These are phyloP conservation scores for Anodontia alba DNA, from an alignment of 2,888 invertebrate genomes.

Conservation along the genomic window DNA sequence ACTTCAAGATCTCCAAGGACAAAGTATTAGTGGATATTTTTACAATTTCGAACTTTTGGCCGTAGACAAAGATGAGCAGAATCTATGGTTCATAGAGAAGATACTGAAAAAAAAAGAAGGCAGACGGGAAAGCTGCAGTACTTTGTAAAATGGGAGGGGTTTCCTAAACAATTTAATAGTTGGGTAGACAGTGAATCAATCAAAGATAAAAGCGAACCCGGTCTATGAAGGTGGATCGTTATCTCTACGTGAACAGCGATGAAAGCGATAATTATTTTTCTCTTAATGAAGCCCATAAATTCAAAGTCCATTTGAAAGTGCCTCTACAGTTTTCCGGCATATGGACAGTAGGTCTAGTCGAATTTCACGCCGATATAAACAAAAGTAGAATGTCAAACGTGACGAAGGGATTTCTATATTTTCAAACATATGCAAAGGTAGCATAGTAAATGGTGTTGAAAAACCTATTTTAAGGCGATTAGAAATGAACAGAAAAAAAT, in stretches of 20 bases:
- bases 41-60: conserved; percentile 35
- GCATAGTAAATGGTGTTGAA: conserved; percentile 26
- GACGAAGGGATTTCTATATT: background rate
- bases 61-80: conserved; percentile 39
- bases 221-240: conserved; percentile 12
- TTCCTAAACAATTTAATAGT: conserved; percentile 41
- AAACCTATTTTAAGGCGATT: conserved; percentile 8
- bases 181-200: conserved; percentile 39
- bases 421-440: conserved; percentile 26
- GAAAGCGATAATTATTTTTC: conserved; percentile 29
- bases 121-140: conserved; percentile 23
- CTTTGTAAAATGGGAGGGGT: conserved; percentile 34
- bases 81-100: conserved; percentile 41
- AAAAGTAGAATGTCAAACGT: background rate
- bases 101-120: conserved; percentile 34
- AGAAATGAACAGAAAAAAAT: background rate
- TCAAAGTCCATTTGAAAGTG: conserved; percentile 11
- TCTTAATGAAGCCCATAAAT: conserved; percentile 9
- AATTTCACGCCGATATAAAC: conserved; percentile 4
- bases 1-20: conserved; percentile 36
- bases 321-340: background rate
- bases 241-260: conserved; percentile 21
- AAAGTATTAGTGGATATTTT: conserved; percentile 28
- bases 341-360: conserved; percentile 23
- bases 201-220: conserved; percentile 35